Conservation (phyloP, 2,113 vertebrate species). For the Spheniscus mendiculus region DNA sequence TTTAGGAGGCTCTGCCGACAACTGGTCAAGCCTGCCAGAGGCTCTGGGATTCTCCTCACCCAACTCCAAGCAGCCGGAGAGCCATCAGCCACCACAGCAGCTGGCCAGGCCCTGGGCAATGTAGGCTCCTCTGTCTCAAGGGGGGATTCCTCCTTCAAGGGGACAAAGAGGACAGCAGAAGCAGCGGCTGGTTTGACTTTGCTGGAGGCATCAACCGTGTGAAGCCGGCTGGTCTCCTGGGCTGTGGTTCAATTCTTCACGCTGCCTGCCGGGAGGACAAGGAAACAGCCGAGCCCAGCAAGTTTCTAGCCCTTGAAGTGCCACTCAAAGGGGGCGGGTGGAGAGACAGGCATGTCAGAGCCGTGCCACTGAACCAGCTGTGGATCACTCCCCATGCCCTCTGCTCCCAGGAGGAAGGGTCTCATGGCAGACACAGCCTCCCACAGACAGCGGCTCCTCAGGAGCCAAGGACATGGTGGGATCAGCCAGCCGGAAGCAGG, state of each 20-base stretch:
- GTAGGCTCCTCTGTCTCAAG: neutral
- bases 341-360: neutral
- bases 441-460: neutral
- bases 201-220: conserved; percentile 53
- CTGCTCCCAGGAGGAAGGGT: neutral
- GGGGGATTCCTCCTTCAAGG: conserved; percentile 59
- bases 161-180: conserved; percentile 56
- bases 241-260: conserved; percentile 38
- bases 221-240: conserved; percentile 55
- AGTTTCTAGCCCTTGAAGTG: conserved; percentile 48
- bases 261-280: neutral
- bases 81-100: neutral
- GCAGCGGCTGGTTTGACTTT: conserved; percentile 42
- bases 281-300: conserved; percentile 59
- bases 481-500: fast-evolving
- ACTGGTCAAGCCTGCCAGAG: neutral
- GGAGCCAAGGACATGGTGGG: neutral
- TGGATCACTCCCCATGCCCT: fast-evolving
- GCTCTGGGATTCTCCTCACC: neutral
- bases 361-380: neutral
- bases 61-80: neutral
- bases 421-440: neutral
- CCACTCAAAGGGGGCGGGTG: neutral
- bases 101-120: conserved; percentile 35
- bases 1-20: neutral